phyloP scores from a whole-genome alignment of 1,140 invertebrate species.

The Eumeta japonica region DNA sequence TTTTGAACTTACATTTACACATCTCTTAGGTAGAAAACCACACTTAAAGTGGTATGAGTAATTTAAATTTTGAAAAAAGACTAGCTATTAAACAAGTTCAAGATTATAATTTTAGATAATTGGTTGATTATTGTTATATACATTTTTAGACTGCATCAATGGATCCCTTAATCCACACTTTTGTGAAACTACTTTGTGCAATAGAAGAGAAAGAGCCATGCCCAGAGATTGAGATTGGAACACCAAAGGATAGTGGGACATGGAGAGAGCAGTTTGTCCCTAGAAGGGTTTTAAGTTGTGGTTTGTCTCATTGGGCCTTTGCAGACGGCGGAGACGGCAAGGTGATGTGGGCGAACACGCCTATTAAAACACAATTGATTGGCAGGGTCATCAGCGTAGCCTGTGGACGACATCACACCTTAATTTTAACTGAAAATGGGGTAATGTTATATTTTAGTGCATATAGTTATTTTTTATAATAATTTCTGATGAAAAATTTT shows the following conservation, averaged over 20 bases:
- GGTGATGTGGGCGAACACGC: constrained; percentile 30
- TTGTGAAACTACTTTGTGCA: constrained; percentile 28
- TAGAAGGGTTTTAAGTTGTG: constrained; percentile 27
- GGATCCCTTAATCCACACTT: constrained; percentile 35
- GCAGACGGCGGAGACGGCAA: constrained; percentile 35
- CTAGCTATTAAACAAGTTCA: too few species aligned
- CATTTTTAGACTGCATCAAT: constrained; percentile 38
- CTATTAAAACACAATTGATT: constrained; percentile 33
- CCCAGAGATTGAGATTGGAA: constrained; percentile 26
- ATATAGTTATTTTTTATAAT: neutral
- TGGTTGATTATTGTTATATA: too few species aligned
- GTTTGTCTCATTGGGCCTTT: constrained; percentile 39
- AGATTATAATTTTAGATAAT: too few species aligned
- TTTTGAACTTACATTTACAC: too few species aligned
- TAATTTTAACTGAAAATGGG: constrained; percentile 44
- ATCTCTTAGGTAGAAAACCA: too few species aligned
- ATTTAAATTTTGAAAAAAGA: too few species aligned
- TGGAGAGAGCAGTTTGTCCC: constrained; percentile 37
- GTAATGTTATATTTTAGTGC: constrained; percentile 16
- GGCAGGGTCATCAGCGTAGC: constrained; percentile 39
- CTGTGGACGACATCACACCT: constrained; percentile 44
- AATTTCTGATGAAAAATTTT: neutral
- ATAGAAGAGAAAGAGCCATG: constrained; percentile 31
- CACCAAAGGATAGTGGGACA: constrained; percentile 24
- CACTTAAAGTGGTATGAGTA: too few species aligned